Conservation (phyloP, 2,888 invertebrate genomes). For the Dioctria linearis region DNA sequence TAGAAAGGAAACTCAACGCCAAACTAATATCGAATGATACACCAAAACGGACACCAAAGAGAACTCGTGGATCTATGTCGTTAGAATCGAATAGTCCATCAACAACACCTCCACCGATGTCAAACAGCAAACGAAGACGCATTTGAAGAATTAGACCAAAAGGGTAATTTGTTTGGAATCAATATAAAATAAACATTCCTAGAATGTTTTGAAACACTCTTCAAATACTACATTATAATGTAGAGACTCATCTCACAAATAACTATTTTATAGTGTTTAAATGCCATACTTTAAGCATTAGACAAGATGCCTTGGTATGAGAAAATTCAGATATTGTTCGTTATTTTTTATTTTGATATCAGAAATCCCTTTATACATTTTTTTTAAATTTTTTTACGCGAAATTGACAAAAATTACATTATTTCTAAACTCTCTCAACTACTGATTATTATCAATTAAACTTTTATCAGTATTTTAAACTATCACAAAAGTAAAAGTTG, state of each 20-base stretch:
- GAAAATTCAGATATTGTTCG: neutral
- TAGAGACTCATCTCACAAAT: conserved; percentile 22
- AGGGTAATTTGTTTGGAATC: neutral
- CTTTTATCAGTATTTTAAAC: no score
- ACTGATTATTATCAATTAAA: no score
- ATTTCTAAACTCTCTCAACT: no score
- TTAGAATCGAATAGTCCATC: conserved; percentile 70
- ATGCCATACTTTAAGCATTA: conserved; percentile 27
- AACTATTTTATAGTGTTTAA: conserved; percentile 33
- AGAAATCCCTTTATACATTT: no score
- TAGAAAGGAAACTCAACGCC: conserved; percentile 66
- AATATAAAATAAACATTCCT: conserved; percentile 17
- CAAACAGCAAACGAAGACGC: conserved; percentile 68
- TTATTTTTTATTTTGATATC: neutral
- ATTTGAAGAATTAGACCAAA: conserved; percentile 63
- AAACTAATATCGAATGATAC: conserved; percentile 64
- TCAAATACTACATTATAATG: conserved; percentile 19
- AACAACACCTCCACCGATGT: conserved; percentile 69
- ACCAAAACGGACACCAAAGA: conserved; percentile 69
- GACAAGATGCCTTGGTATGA: conserved; percentile 41
- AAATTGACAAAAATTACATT: no score
- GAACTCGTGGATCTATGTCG: conserved; percentile 70
- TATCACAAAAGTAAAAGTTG: no score
- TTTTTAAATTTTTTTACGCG: no score
- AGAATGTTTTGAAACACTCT: conserved; percentile 25